These are phyloP conservation scores for Capromys pilorides DNA, from an alignment of 2,797 vertebrate genomes.

Conservation along the genomic window DNA sequence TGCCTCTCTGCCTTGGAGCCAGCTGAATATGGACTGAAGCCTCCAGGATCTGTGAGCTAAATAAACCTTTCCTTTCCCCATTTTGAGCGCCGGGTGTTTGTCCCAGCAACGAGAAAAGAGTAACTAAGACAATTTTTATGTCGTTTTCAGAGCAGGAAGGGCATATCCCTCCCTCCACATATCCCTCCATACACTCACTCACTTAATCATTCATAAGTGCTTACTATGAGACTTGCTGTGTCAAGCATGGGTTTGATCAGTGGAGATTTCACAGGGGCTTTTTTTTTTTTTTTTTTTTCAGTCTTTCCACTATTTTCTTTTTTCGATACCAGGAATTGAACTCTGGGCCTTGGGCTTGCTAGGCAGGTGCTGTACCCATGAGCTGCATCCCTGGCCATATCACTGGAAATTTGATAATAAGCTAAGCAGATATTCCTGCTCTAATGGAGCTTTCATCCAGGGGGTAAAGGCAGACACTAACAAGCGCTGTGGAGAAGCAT, in stretches of 20 bases:
- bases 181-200: background rate
- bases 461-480: background rate
- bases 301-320: no score
- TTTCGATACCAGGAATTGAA: no score
- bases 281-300: no score
- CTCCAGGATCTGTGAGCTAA: no score
- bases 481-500: background rate
- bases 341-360: no score
- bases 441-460: background rate
- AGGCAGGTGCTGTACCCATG: no score
- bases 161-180: background rate
- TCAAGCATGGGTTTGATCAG: background rate
- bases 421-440: background rate
- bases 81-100: no score
- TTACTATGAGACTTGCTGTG: background rate
- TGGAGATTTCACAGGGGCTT: background rate
- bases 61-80: no score
- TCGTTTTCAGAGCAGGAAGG: background rate
- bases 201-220: background rate
- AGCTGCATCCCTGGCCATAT: no score
- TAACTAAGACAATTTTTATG: background rate
- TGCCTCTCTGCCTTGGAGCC: no score
- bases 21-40: no score
- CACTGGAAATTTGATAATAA: background rate
- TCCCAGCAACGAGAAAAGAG: no score